These are phyloP conservation scores for Busseola fusca DNA, from an alignment of 2,888 invertebrate species.

Conservation along the genomic window DNA sequence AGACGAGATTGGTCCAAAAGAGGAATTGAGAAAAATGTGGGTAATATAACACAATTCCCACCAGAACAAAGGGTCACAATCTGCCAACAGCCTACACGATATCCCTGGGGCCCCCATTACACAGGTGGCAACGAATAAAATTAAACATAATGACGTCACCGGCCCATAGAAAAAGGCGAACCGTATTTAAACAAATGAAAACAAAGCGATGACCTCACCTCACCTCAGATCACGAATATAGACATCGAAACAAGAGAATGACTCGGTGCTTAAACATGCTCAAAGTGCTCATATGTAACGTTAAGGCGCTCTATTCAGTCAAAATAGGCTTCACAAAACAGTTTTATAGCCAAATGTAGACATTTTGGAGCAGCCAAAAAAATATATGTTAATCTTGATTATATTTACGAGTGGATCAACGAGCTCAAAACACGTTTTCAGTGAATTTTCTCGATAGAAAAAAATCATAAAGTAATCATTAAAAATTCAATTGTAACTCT, in stretches of 20 bases:
- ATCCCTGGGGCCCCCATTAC: conserved; percentile 16
- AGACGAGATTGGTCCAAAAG: conserved; percentile 16
- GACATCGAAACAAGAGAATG: not conserved
- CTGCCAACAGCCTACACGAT: conserved; percentile 2
- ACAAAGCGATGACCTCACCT: conserved; percentile 5
- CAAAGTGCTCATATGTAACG: conserved; percentile 7
- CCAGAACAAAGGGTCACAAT: conserved; percentile 7
- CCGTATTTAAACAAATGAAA: conserved; percentile 30
- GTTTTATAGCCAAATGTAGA: too few species aligned
- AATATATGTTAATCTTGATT: too few species aligned
- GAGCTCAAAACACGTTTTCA: too few species aligned
- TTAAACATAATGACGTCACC: conserved; percentile 43
- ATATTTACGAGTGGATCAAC: too few species aligned
- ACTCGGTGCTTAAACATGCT: not conserved
- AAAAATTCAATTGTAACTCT: too few species aligned
- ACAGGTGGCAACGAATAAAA: conserved; percentile 51
- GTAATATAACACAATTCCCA: conserved; percentile 39
- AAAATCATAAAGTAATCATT: too few species aligned
- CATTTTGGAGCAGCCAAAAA: too few species aligned
- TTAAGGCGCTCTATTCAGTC: too few species aligned
- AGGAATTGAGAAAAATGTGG: conserved; percentile 24
- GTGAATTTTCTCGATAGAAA: too few species aligned
- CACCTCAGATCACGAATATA: not conserved
- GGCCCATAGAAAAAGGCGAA: conserved; percentile 11
- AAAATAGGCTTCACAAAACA: too few species aligned